phyloP scores from a whole-genome alignment of 1,140 invertebrate species.

The Eriocheir sinensis region DNA sequence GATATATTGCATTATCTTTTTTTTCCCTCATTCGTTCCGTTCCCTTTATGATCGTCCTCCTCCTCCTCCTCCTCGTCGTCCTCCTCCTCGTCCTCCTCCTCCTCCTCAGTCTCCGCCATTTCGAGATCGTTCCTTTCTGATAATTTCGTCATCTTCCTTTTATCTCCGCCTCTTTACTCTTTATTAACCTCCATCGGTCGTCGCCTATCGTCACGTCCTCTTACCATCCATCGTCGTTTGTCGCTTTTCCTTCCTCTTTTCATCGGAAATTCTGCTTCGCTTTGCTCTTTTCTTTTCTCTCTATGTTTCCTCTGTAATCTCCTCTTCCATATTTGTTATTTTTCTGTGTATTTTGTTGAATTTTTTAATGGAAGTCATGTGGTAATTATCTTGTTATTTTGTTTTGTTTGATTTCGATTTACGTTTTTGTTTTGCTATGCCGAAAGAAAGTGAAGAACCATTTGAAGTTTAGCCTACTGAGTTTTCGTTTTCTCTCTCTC shows the following conservation, averaged over 20 bases:
- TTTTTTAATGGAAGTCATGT: too few species aligned
- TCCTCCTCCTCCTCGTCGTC: too few species aligned
- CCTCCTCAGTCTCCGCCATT: too few species aligned
- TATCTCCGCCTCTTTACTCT: neutral
- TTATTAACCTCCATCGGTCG: neutral
- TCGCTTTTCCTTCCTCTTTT: neutral
- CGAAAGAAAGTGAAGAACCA: too few species aligned
- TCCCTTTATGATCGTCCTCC: neutral
- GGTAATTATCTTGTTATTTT: too few species aligned
- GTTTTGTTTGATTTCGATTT: neutral
- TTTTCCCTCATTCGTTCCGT: neutral
- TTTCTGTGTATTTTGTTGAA: too few species aligned
- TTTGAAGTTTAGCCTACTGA: too few species aligned
- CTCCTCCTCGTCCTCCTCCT: too few species aligned
- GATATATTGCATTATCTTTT: too few species aligned
- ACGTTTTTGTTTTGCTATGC: neutral
- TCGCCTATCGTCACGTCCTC: neutral
- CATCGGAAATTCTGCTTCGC: neutral
- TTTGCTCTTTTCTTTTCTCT: too few species aligned
- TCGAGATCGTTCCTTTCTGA: neutral
- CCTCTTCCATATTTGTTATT: too few species aligned
- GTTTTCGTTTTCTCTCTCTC: neutral
- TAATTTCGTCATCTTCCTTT: neutral
- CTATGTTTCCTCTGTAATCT: too few species aligned
- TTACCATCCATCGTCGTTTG: neutral